A percentile compares a stretch with the other conserved stretches of the same genome.
Evolutionary conservation across 2,888 invertebrate genomes (phyloP).

Genomic region (Drosophila eohydei): DNA sequence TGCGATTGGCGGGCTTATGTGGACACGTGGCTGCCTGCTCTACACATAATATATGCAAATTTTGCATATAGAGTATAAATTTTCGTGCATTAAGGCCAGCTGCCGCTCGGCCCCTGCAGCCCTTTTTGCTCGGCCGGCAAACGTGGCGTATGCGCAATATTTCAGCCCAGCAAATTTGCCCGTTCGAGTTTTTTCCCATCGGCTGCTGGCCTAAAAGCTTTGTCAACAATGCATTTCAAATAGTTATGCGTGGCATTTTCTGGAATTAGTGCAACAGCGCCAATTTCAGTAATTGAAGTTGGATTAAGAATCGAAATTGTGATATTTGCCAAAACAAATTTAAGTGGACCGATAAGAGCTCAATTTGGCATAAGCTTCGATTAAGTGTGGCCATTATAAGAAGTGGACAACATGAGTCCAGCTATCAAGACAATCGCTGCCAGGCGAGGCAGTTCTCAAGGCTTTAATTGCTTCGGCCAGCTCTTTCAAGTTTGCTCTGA

Average conservation of each 20-base stretch:
- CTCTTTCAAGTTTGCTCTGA: not conserved
- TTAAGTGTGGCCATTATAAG: not conserved
- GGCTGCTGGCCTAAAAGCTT: slow-evolving; percentile 39
- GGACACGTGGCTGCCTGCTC: slow-evolving; percentile 26
- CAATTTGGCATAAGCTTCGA: not conserved
- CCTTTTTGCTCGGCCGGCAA: not conserved
- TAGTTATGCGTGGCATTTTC: slow-evolving; percentile 28
- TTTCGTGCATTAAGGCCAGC: slow-evolving; percentile 61
- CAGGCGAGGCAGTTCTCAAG: too few species aligned
- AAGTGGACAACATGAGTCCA: not conserved
- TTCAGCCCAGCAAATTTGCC: slow-evolving; percentile 20
- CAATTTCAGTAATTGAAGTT: slow-evolving; percentile 20
- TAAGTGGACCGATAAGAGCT: slow-evolving; percentile 1
- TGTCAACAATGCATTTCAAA: slow-evolving; percentile 33
- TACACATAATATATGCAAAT: slow-evolving; percentile 61
- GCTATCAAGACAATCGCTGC: not conserved
- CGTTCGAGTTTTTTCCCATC: slow-evolving; percentile 3
- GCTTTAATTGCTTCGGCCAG: not conserved
- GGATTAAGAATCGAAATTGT: slow-evolving; percentile 12
- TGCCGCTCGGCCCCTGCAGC: slow-evolving; percentile 1
- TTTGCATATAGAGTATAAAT: slow-evolving; percentile 59
- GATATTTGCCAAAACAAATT: slow-evolving; percentile 8
- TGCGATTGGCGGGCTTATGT: slow-evolving; percentile 63
- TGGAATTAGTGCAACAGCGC: slow-evolving; percentile 23
- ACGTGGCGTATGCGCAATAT: slow-evolving; percentile 62